A percentile compares a stretch with the other conserved stretches of the same genome.
phyloP scores from a whole-genome alignment of 1,140 invertebrate species.

The Pemphigus obesinymphae region DNA sequence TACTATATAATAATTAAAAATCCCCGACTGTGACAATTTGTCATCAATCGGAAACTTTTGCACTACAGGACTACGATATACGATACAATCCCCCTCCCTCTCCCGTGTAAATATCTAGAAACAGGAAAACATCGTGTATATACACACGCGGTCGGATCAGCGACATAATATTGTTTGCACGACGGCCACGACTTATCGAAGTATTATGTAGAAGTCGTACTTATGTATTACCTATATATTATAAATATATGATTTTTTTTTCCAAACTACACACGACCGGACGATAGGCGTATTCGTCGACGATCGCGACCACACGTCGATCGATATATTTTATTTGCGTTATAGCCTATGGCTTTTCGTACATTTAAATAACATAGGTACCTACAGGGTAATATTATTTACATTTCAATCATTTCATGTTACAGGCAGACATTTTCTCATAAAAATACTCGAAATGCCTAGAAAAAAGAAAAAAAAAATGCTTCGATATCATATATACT shows the following conservation, averaged over 20 bases:
- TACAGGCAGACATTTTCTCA: no score
- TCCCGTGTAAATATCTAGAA: no score
- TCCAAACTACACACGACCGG: slow-evolving; percentile 8
- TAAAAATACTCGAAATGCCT: no score
- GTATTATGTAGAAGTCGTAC: background rate
- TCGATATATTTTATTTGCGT: background rate
- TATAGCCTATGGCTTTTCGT: background rate
- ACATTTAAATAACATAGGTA: no score
- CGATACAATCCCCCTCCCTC: no score
- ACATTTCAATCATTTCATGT: no score
- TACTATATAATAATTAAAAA: no score
- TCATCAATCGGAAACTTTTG: background rate
- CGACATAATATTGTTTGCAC: slow-evolving; percentile 21
- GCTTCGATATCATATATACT: no score
- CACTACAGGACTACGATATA: background rate
- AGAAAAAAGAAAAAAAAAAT: no score
- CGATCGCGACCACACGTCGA: background rate
- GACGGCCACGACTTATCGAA: slow-evolving; percentile 16
- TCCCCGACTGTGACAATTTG: slow-evolving; percentile 6
- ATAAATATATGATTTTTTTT: background rate
- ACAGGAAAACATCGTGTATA: background rate
- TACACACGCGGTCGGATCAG: background rate
- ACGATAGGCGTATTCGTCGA: background rate
- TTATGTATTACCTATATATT: background rate
- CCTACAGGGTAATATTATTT: no score